phyloP scores from a whole-genome alignment of 2,888 invertebrate species.

The Microplitis deprimator region DNA sequence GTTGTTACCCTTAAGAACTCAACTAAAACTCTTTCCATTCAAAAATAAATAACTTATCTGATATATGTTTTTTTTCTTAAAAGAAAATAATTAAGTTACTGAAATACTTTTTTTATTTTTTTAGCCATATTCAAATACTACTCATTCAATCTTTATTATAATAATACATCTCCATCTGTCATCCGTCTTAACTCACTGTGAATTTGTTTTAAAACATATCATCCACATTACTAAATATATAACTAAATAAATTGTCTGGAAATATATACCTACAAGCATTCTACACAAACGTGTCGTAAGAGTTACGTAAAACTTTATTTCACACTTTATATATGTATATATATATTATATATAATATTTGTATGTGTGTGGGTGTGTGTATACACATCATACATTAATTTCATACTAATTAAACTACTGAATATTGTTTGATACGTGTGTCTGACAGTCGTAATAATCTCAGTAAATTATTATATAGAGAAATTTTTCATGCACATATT shows the following conservation, averaged over 20 bases:
- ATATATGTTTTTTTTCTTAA: too few species aligned
- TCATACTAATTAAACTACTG: not conserved
- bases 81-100: too few species aligned
- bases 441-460: not conserved
- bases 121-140: too few species aligned
- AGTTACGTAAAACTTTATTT: not conserved
- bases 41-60: not conserved
- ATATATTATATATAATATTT: not conserved
- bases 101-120: too few species aligned
- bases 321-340: not conserved
- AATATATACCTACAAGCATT: not conserved
- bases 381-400: not conserved
- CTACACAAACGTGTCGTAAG: not conserved
- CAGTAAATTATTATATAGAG: not conserved
- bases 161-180: not conserved
- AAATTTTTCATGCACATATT: not conserved
- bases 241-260: not conserved
- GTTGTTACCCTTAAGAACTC: slow-evolving; percentile 38
- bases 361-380: not conserved
- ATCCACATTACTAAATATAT: not conserved
- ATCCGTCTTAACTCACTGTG: not conserved
- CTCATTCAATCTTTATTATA: not conserved
- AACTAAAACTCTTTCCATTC: slow-evolving; percentile 3
- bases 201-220: not conserved
- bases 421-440: not conserved